phyloP scores from a whole-genome alignment of 2,888 invertebrate species.

The Gnatocerus cornutus region DNA sequence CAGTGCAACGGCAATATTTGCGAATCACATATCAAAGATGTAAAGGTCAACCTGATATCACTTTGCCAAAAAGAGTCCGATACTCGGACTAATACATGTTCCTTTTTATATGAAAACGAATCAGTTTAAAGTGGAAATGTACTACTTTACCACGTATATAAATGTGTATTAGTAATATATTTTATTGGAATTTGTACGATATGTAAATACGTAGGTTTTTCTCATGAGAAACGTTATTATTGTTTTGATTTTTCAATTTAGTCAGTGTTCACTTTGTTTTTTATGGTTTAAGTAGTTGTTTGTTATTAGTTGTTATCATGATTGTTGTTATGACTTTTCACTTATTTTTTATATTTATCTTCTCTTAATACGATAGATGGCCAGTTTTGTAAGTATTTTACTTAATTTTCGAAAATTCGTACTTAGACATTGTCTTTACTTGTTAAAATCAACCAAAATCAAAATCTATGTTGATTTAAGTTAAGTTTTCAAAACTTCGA shows the following conservation, averaged over 20 bases:
- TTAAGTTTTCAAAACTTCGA: constrained; percentile 37
- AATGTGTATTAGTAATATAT: constrained; percentile 64
- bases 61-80: constrained; percentile 60
- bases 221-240: constrained; percentile 50
- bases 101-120: constrained; percentile 65
- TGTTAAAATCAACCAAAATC: constrained; percentile 20
- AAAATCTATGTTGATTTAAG: constrained; percentile 41
- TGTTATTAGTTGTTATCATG: constrained; percentile 64
- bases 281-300: constrained; percentile 64
- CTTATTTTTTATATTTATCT: constrained; percentile 58
- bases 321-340: constrained; percentile 57
- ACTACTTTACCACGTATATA: constrained; percentile 54
- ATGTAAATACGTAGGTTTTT: constrained; percentile 62
- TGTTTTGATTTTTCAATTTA: constrained; percentile 55
- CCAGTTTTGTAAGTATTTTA: constrained; percentile 60
- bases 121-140: constrained; percentile 48
- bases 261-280: constrained; percentile 63
- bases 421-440: constrained; percentile 39
- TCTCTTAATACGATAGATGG: constrained; percentile 54
- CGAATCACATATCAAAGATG: constrained; percentile 56
- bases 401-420: constrained; percentile 52
- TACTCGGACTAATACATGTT: constrained; percentile 64
- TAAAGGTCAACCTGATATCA: constrained; percentile 59
- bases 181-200: constrained; percentile 64
- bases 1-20: constrained; percentile 41